phyloP scores from a whole-genome alignment of 2,797 vertebrate species.

The Ceryle rudis region DNA sequence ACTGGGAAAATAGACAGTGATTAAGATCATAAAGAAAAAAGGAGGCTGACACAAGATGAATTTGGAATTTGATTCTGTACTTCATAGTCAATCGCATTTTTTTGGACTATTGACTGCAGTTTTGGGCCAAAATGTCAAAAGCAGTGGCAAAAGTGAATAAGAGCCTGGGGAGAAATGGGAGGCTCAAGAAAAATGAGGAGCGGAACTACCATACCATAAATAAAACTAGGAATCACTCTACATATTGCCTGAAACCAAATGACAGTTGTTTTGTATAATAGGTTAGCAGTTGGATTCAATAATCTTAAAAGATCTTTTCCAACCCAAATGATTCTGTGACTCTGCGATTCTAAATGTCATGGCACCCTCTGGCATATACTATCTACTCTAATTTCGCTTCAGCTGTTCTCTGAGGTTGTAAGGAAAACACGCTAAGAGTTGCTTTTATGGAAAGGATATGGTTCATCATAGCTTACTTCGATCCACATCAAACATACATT shows the following conservation, averaged over 20 bases:
- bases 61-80: neutral
- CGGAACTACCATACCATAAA: neutral
- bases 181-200: neutral
- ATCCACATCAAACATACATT: fast-evolving
- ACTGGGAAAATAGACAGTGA: neutral
- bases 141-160: neutral
- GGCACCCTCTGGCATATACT: neutral
- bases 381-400: neutral
- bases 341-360: neutral
- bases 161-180: neutral
- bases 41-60: neutral
- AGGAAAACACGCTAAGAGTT: neutral
- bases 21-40: neutral
- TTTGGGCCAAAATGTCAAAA: neutral
- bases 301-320: neutral
- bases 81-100: neutral
- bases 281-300: neutral
- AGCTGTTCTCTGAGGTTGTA: neutral
- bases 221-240: neutral
- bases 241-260: neutral
- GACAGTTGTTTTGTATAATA: neutral
- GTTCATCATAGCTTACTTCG: neutral
- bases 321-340: neutral
- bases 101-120: neutral
- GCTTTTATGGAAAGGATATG: neutral